These are phyloP conservation scores for Gymnarchus niloticus DNA, from an alignment of 2,113 vertebrate genomes.

Conservation along the genomic window DNA sequence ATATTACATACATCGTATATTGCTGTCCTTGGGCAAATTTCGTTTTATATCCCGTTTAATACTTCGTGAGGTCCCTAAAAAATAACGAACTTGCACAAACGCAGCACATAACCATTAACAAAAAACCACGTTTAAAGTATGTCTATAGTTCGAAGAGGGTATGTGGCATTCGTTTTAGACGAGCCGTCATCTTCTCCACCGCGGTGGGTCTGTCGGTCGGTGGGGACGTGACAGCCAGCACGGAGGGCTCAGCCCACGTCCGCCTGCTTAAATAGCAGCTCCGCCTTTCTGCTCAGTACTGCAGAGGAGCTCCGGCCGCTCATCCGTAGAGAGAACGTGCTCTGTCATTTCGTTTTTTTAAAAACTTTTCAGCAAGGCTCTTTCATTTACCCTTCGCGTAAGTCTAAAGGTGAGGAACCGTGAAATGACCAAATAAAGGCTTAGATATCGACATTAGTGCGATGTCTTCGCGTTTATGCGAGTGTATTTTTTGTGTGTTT, in stretches of 20 bases:
- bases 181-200: neutral
- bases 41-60: neutral
- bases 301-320: neutral
- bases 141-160: no score
- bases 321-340: no score
- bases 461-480: neutral
- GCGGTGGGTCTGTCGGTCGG: no score
- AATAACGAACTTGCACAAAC: neutral
- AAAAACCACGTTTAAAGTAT: no score
- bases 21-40: neutral
- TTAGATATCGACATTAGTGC: neutral
- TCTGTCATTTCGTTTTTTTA: no score
- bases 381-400: neutral
- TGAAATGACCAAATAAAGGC: neutral
- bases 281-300: neutral
- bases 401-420: slow-evolving; percentile 10
- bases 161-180: no score
- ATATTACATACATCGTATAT: neutral
- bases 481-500: neutral
- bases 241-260: neutral
- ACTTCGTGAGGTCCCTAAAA: neutral
- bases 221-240: neutral
- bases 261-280: neutral
- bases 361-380: neutral
- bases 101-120: no score